Evolutionary conservation across 2,888 invertebrate species (phyloP).

Genomic region (Rhingia rostrata): DNA sequence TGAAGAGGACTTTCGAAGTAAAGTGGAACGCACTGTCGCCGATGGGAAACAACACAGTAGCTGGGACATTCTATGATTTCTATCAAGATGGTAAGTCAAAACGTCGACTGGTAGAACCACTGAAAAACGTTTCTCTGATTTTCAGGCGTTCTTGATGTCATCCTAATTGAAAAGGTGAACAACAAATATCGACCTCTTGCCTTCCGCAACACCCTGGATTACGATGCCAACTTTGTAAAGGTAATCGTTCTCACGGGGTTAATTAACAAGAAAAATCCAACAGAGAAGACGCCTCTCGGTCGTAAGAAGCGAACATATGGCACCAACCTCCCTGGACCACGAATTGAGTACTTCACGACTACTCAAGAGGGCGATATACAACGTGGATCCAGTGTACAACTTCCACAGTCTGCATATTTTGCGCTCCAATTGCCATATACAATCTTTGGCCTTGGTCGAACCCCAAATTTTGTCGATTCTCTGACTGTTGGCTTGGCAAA

Average conservation of each 20-base stretch:
- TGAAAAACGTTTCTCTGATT: background rate
- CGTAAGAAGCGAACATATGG: slow-evolving; percentile 91
- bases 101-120: background rate
- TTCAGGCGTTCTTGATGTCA: slow-evolving; percentile 90
- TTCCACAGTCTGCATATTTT: slow-evolving; percentile 95
- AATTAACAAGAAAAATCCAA: slow-evolving; percentile 88
- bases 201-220: slow-evolving; percentile 93
- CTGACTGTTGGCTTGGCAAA: slow-evolving; percentile 91
- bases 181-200: slow-evolving; percentile 87
- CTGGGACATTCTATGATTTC: slow-evolving; percentile 96
- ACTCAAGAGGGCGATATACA: slow-evolving; percentile 93
- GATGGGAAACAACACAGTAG: slow-evolving; percentile 88
- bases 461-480: slow-evolving; percentile 98
- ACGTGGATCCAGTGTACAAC: slow-evolving; percentile 92
- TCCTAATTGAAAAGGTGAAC: slow-evolving; percentile 87
- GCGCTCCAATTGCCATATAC: slow-evolving; percentile 97
- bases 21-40: slow-evolving; percentile 90
- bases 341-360: slow-evolving; percentile 92
- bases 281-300: slow-evolving; percentile 89
- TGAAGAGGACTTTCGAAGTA: slow-evolving; percentile 88
- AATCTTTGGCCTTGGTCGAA: slow-evolving; percentile 98
- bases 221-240: slow-evolving; percentile 98
- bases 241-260: slow-evolving; percentile 95
- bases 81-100: slow-evolving; percentile 90
- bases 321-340: slow-evolving; percentile 95